These are phyloP conservation scores for Tachystola acroxantha DNA, from an alignment of 2,888 invertebrate genomes.

Conservation along the genomic window DNA sequence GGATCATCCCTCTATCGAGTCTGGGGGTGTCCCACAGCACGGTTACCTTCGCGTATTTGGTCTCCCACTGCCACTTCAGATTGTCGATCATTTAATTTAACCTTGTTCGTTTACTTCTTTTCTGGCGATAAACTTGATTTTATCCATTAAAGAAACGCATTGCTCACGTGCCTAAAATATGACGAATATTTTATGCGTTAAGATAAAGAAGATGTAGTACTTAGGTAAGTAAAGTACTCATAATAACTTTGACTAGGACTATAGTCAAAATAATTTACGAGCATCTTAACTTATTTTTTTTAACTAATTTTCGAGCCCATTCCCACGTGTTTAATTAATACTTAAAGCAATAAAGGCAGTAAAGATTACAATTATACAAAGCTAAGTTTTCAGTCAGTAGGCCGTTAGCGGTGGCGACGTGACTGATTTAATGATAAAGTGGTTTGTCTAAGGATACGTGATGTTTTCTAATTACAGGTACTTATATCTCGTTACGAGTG, in stretches of 20 bases:
- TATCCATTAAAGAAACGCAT: background rate
- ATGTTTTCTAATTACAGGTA: slow-evolving; percentile 8
- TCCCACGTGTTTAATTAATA: slow-evolving; percentile 33
- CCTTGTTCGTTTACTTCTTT: background rate
- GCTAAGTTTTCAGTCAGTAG: slow-evolving; percentile 29
- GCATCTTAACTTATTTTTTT: slow-evolving; percentile 4
- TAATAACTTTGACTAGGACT: too few species aligned
- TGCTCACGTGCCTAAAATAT: background rate
- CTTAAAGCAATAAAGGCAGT: slow-evolving; percentile 30
- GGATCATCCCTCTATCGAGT: too few species aligned
- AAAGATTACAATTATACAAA: slow-evolving; percentile 29
- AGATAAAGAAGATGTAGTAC: too few species aligned
- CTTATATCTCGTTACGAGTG: slow-evolving; percentile 19
- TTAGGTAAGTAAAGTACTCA: too few species aligned
- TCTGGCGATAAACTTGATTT: too few species aligned
- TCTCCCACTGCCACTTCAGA: too few species aligned
- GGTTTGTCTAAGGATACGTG: slow-evolving; percentile 25
- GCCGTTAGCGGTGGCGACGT: slow-evolving; percentile 30
- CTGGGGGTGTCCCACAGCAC: too few species aligned
- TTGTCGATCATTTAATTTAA: too few species aligned
- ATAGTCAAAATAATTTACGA: slow-evolving; percentile 1
- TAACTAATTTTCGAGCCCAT: slow-evolving; percentile 17
- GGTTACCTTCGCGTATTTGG: too few species aligned
- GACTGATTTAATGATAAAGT: slow-evolving; percentile 39
- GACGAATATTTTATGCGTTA: too few species aligned